Evolutionary conservation across 2,797 vertebrate species (phyloP).

Genomic region (Lophura swinhoii): DNA sequence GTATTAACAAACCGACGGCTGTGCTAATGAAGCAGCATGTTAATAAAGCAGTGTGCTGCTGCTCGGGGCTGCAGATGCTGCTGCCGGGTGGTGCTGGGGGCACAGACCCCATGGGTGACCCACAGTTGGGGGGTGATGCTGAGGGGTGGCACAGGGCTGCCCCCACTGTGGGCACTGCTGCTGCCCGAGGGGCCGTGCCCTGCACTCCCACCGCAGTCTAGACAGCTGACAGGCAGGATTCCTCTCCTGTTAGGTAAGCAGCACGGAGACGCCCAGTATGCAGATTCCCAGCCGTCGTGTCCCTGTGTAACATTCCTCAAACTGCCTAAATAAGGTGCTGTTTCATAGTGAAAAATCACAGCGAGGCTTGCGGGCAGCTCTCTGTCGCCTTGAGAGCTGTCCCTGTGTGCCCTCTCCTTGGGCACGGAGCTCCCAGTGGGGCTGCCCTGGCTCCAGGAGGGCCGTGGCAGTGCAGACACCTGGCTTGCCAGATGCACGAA

Average conservation of each 20-base stretch:
- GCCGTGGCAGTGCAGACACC: background rate
- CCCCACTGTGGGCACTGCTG: background rate
- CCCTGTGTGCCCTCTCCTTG: too few species aligned
- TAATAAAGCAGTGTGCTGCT: background rate
- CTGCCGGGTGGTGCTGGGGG: too few species aligned
- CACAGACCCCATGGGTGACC: too few species aligned
- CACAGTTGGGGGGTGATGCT: too few species aligned
- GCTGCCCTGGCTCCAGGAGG: background rate
- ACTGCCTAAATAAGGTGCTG: conserved; percentile 48
- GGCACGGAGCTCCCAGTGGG: too few species aligned
- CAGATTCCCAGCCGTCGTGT: conserved; percentile 17
- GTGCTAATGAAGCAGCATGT: background rate
- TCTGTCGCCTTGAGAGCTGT: too few species aligned
- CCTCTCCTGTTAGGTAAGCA: conserved; percentile 72
- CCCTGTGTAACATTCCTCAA: conserved; percentile 15
- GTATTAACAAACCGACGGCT: fast-evolving
- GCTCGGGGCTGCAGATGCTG: background rate
- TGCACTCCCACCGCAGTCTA: conserved; percentile 71
- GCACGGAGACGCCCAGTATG: background rate
- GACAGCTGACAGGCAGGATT: conserved; percentile 71
- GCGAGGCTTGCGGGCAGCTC: background rate
- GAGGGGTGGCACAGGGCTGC: conserved; percentile 50
- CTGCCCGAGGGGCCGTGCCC: conserved; percentile 20
- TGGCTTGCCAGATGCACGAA: too few species aligned
- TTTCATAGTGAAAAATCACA: background rate